Evolutionary conservation across 2,113 vertebrate species (phyloP).

Genomic region (Gila orcuttii): DNA sequence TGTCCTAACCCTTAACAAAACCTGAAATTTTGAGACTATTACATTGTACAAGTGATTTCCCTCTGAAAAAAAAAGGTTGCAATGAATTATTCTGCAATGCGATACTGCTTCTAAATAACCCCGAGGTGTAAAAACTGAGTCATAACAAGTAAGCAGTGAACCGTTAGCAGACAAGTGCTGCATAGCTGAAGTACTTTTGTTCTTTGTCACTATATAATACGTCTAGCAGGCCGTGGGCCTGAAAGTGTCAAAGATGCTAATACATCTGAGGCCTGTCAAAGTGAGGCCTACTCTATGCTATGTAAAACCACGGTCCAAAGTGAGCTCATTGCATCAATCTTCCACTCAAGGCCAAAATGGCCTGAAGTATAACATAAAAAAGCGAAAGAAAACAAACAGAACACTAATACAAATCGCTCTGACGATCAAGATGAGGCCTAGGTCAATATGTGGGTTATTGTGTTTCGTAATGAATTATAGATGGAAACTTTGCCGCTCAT

Average conservation of each 20-base stretch:
- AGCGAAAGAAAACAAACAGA: not conserved
- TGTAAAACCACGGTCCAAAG: not conserved
- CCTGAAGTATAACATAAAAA: not conserved
- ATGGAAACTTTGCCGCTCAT: conserved; percentile 26
- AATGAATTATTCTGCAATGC: not conserved
- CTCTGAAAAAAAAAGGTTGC: not conserved
- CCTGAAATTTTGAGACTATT: not conserved
- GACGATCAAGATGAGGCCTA: conserved; percentile 14
- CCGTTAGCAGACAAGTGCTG: not conserved
- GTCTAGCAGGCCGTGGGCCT: not conserved
- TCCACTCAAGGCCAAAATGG: not conserved
- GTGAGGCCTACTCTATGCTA: not conserved
- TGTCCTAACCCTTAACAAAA: not conserved
- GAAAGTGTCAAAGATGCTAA: conserved; percentile 3
- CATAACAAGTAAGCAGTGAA: conserved; percentile 24
- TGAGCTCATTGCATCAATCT: not conserved
- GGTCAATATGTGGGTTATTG: not conserved
- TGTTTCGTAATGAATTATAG: conserved; percentile 31
- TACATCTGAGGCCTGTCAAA: conserved; percentile 22
- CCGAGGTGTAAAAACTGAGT: not conserved
- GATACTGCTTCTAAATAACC: not conserved
- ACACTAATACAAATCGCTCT: not conserved
- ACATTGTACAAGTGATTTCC: not conserved
- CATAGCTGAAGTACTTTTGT: conserved; percentile 8
- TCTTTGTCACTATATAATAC: conserved; percentile 1